These are phyloP conservation scores for Drosophila multiciliata DNA, from an alignment of 2,888 invertebrate genomes.

Conservation along the genomic window DNA sequence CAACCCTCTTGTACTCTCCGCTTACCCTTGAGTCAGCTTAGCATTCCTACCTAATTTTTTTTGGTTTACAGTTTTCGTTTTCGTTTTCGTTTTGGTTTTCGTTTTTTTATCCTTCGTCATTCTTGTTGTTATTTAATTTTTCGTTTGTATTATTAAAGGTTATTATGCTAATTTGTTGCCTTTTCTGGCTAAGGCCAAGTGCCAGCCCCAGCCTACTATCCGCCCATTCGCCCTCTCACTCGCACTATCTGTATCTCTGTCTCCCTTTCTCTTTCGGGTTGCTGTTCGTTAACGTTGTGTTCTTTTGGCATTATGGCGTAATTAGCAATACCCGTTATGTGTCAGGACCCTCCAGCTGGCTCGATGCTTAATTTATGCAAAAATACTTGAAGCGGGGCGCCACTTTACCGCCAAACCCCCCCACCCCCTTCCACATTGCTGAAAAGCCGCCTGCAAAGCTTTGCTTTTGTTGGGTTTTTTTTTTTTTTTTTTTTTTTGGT, in stretches of 20 bases:
- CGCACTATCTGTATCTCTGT: background rate
- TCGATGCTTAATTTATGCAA: slow-evolving; percentile 76
- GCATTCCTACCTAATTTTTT: slow-evolving; percentile 33
- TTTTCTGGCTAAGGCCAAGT: slow-evolving; percentile 30
- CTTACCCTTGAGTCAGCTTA: slow-evolving; percentile 43
- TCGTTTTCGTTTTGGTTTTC: background rate
- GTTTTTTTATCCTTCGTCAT: slow-evolving; percentile 18
- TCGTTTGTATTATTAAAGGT: slow-evolving; percentile 80
- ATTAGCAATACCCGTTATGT: slow-evolving; percentile 76
- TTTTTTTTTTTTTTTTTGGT: background rate
- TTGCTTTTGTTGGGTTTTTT: slow-evolving; percentile 27
- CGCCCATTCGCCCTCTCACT: background rate
- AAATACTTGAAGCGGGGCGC: slow-evolving; percentile 37
- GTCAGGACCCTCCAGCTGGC: slow-evolving; percentile 46
- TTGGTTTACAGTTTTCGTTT: slow-evolving; percentile 4
- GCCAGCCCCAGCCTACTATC: slow-evolving; percentile 6
- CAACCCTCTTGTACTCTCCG: slow-evolving; percentile 6
- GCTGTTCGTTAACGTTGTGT: slow-evolving; percentile 18
- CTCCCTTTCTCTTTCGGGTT: slow-evolving; percentile 1
- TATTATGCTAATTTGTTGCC: slow-evolving; percentile 78
- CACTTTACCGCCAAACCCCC: background rate
- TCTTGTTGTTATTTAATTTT: slow-evolving; percentile 76
- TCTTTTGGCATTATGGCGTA: slow-evolving; percentile 72
- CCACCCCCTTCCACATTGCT: background rate
- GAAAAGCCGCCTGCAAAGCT: slow-evolving; percentile 27